Evolutionary conservation across 2,113 vertebrate species (phyloP).

Genomic region (Nothocercus julius): DNA sequence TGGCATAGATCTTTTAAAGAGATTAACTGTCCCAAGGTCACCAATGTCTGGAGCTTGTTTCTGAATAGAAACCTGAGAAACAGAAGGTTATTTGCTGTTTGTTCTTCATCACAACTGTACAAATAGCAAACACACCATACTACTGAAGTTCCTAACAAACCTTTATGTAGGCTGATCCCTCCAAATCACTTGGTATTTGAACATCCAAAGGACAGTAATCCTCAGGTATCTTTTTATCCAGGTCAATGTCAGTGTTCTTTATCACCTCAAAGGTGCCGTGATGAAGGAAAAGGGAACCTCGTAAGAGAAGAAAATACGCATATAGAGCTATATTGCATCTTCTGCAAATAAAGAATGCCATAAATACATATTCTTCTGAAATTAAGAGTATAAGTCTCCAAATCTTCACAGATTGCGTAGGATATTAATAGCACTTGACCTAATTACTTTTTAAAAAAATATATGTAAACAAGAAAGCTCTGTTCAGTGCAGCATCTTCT

Average conservation of each 20-base stretch:
- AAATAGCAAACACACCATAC: not conserved
- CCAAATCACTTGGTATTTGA: constrained; percentile 96
- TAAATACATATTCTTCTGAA: not conserved
- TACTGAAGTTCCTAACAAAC: constrained; percentile 64
- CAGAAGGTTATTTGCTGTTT: not conserved
- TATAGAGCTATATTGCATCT: not conserved
- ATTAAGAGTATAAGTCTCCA: not conserved
- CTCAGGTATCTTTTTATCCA: constrained; percentile 97
- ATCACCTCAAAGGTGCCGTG: constrained; percentile 98
- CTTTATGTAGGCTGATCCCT: constrained; percentile 97
- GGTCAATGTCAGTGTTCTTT: constrained; percentile 97
- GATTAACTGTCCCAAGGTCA: constrained; percentile 92
- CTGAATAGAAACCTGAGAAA: constrained; percentile 93
- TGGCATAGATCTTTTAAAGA: constrained; percentile 86
- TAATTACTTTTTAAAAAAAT: not conserved
- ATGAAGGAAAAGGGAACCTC: constrained; percentile 96
- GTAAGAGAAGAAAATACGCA: not conserved
- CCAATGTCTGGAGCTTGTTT: constrained; percentile 97
- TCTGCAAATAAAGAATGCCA: not conserved
- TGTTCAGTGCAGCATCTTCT: not conserved
- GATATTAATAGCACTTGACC: not conserved
- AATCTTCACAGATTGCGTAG: not conserved
- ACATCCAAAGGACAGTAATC: constrained; percentile 97
- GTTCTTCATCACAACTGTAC: not conserved
- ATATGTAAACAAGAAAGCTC: not conserved